Conservation (phyloP, 2,113 vertebrate species). For the Euleptes europaea region DNA sequence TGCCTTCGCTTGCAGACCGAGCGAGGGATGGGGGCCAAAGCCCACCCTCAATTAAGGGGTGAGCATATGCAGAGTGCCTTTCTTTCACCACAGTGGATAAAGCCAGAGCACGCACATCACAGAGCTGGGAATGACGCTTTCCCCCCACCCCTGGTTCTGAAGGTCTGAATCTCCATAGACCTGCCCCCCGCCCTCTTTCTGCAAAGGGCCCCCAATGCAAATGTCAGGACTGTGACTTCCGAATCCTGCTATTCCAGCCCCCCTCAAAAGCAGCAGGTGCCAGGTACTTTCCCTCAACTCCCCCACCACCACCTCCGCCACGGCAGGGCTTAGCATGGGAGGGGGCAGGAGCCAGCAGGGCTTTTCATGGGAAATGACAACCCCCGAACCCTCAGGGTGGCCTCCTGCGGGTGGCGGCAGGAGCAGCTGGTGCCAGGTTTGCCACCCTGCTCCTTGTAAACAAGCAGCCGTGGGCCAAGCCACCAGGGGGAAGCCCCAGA, state of each 20-base stretch:
- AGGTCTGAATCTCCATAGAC: background rate
- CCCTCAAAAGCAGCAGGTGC: background rate
- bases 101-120: background rate
- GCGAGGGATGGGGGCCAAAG: background rate
- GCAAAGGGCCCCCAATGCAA: too few species aligned
- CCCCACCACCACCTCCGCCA: background rate
- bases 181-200: background rate
- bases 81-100: too few species aligned
- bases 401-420: background rate
- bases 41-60: background rate
- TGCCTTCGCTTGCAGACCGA: background rate
- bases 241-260: background rate
- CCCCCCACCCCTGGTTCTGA: too few species aligned
- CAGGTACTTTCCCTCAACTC: background rate
- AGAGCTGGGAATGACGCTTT: background rate
- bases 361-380: background rate
- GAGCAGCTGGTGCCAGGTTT: background rate
- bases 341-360: background rate
- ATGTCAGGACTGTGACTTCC: background rate
- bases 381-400: background rate
- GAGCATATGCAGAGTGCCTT: background rate
- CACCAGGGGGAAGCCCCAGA: background rate
- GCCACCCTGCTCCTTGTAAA: background rate
- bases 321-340: background rate
- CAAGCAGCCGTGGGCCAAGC: rapidly evolving